Percentiles rank a stretch among this genome's conserved stretches.
These are phyloP conservation scores for Phrynosoma blainvillii DNA, from an alignment of 2,113 vertebrate species.

Conservation along the genomic window DNA sequence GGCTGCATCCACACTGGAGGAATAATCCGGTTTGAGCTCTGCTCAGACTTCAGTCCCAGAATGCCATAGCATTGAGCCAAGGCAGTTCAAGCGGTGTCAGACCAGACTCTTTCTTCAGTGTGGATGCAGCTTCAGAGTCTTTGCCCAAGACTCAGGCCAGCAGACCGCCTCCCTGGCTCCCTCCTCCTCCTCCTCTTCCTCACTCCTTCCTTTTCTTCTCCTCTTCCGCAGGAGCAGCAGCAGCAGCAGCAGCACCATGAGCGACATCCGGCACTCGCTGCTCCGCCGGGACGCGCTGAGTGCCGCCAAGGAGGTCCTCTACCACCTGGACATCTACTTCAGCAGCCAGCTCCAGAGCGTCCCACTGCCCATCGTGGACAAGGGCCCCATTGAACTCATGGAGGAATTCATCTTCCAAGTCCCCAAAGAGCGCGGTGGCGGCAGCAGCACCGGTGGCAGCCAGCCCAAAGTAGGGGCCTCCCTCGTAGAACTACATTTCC, in stretches of 20 bases:
- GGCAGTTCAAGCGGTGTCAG: too few species aligned
- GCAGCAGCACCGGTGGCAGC: constrained; percentile 1
- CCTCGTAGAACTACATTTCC: not conserved
- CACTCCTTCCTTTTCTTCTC: not conserved
- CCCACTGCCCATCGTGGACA: constrained; percentile 87
- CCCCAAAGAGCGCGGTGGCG: constrained; percentile 85
- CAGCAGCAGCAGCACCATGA: constrained; percentile 76
- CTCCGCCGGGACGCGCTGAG: constrained; percentile 93
- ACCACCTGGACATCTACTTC: constrained; percentile 96
- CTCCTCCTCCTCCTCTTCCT: not conserved
- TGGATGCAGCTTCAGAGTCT: too few species aligned
- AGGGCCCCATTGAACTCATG: constrained; percentile 85
- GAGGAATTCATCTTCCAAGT: constrained; percentile 96
- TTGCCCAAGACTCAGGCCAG: too few species aligned
- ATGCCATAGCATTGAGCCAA: too few species aligned
- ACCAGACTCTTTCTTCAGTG: too few species aligned
- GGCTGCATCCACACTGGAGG: too few species aligned
- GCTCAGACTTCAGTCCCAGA: too few species aligned
- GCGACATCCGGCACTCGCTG: constrained; percentile 93
- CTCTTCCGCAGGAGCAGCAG: not conserved
- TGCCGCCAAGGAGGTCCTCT: constrained; percentile 94
- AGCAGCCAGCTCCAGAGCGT: constrained; percentile 91
- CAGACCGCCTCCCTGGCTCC: too few species aligned
- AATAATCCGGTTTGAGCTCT: too few species aligned
- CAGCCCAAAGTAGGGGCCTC: constrained; percentile 81